phyloP scores from a whole-genome alignment of 2,888 invertebrate genomes.

The Lycophotia porphyrea region DNA sequence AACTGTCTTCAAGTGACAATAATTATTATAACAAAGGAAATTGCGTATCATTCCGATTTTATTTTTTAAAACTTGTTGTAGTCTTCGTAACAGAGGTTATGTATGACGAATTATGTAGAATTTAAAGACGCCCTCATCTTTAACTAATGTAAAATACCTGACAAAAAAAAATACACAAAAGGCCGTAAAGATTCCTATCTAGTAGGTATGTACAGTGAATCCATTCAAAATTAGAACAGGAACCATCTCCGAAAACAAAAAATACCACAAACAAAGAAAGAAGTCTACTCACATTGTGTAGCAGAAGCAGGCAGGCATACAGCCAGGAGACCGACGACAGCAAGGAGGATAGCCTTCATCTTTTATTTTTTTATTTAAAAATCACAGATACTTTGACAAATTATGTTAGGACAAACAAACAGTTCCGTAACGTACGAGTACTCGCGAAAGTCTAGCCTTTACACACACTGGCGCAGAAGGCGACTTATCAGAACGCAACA shows the following conservation, averaged over 20 bases:
- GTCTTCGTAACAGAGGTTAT: neutral
- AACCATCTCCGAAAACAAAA: conserved; percentile 7
- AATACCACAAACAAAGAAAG: conserved; percentile 63
- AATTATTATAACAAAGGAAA: conserved; percentile 36
- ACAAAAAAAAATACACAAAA: neutral
- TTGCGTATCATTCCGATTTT: conserved; percentile 27
- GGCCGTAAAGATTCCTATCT: neutral
- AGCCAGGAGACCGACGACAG: conserved; percentile 87
- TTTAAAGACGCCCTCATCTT: neutral
- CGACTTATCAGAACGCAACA: conserved; percentile 87
- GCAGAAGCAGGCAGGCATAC: conserved; percentile 88
- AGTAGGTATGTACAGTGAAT: neutral
- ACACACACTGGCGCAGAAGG: conserved; percentile 98
- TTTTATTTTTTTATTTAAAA: conserved; percentile 78
- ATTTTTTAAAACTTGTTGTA: neutral
- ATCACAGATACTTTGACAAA: conserved; percentile 89
- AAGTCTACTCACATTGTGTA: conserved; percentile 92
- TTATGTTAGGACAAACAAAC: conserved; percentile 63
- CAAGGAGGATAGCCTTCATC: conserved; percentile 90
- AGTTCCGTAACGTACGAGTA: conserved; percentile 72
- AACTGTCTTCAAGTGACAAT: neutral
- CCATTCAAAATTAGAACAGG: conserved; percentile 7
- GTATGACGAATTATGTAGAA: neutral
- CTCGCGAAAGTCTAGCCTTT: conserved; percentile 92
- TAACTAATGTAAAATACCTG: neutral